Percentiles rank a stretch among this genome's conserved stretches.
These are phyloP conservation scores for Picathartes gymnocephalus DNA, from an alignment of 2,113 vertebrate genomes.

Conservation along the genomic window DNA sequence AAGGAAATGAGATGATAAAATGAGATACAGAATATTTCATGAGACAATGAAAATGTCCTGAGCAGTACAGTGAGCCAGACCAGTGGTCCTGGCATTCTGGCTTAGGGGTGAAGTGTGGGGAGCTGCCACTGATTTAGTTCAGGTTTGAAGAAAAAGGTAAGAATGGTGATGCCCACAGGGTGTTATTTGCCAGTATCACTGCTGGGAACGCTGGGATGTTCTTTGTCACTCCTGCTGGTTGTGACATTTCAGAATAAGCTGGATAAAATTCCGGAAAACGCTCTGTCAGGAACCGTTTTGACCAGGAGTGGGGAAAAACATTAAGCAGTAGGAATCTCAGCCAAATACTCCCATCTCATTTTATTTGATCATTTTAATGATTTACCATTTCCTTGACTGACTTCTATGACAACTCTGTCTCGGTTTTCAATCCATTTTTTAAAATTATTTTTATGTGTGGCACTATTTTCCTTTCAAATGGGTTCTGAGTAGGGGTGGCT, in stretches of 20 bases:
- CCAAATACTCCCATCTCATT: conserved; percentile 1
- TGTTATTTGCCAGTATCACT: neutral
- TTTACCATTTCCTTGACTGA: conserved; percentile 25
- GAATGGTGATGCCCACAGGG: neutral
- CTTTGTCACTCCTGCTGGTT: neutral
- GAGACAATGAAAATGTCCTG: neutral
- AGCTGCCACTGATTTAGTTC: neutral
- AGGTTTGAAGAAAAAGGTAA: neutral
- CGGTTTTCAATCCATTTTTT: neutral
- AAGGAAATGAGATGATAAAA: neutral
- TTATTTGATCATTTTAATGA: conserved; percentile 34
- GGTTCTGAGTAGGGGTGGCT: neutral
- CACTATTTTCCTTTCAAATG: neutral
- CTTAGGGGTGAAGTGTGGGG: neutral
- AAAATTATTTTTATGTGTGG: neutral
- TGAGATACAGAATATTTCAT: neutral
- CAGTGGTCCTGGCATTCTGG: fast-evolving
- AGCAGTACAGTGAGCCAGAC: fast-evolving
- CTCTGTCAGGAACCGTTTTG: neutral
- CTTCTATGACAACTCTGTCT: neutral
- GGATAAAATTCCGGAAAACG: neutral
- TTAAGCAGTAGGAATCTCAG: conserved; percentile 8
- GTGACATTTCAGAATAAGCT: neutral
- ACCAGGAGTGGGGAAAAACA: neutral
- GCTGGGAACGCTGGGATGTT: neutral